These are phyloP conservation scores for Imbricaverruca yamaguchii DNA, from an alignment of 2,888 invertebrate genomes.

Conservation along the genomic window DNA sequence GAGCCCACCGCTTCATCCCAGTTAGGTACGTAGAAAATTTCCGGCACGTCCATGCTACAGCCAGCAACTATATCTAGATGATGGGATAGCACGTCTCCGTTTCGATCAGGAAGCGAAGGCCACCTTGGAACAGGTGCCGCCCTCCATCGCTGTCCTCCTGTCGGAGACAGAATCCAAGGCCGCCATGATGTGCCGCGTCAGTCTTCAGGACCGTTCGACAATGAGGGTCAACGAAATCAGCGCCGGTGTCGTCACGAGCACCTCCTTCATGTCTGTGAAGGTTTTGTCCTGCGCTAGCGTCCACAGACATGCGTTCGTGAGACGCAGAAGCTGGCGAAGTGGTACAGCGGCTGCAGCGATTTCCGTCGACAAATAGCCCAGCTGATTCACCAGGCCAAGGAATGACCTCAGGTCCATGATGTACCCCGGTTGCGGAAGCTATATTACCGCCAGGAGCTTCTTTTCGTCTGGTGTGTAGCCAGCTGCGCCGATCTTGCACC, in stretches of 20 bases:
- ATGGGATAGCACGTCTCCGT: slow-evolving; percentile 25
- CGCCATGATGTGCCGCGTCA: slow-evolving; percentile 24
- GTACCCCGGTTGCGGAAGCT: too few species aligned
- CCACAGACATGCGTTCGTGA: slow-evolving; percentile 23
- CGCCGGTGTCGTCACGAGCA: slow-evolving; percentile 17
- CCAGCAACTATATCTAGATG: slow-evolving; percentile 19
- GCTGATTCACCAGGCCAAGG: slow-evolving; percentile 27
- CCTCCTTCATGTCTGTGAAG: slow-evolving; percentile 24
- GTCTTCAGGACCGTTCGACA: slow-evolving; percentile 23
- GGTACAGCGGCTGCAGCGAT: slow-evolving; percentile 23
- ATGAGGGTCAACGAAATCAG: slow-evolving; percentile 20
- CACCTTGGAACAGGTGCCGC: too few species aligned
- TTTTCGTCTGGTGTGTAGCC: slow-evolving; percentile 2
- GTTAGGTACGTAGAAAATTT: slow-evolving; percentile 19
- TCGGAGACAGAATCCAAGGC: slow-evolving; percentile 24
- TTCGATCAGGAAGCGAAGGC: slow-evolving; percentile 22
- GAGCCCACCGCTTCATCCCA: slow-evolving; percentile 24
- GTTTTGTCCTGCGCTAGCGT: slow-evolving; percentile 26
- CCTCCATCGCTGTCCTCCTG: slow-evolving; percentile 3
- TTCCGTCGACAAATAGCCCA: slow-evolving; percentile 22
- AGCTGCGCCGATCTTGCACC: neutral
- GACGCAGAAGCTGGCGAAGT: slow-evolving; percentile 26
- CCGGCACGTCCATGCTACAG: slow-evolving; percentile 20
- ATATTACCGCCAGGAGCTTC: neutral
- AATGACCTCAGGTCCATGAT: slow-evolving; percentile 26